Evolutionary conservation across 2,113 vertebrate species (phyloP), one percentile per base, ranked within the genome.

Genomic region (Eira barbara): DNA sequence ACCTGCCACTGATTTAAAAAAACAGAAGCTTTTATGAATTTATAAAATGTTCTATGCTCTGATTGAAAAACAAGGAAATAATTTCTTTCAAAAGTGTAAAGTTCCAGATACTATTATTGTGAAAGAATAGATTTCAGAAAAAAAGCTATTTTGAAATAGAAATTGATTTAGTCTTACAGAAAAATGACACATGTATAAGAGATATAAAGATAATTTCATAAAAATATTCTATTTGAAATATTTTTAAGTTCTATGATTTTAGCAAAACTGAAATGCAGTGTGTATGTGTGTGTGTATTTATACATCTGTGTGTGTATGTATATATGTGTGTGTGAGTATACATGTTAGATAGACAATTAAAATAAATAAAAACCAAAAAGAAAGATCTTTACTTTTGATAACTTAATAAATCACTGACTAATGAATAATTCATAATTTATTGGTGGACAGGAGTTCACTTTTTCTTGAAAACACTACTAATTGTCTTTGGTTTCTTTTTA

Each of bases 111-210:
- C 10, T 74, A 55, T 74, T 84, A 81, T 61, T 91, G 6, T 87
- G 25, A 94, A 95, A 90, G 10, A 88, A 87, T 78, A 57, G 36
- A 63, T 82, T 97, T 61, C 39, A 80, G 34, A 78, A 96, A 81
- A 7, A 91, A 78, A 23, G n/a, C 1, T 86, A 8, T 36, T 85
- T 93, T 94, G 65, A 94, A 85, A 29, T 49, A 87, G 3, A 85
- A 36, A 88, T 18, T 65, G 6, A 36, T 59, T 79, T 27, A 23
- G 29, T 94, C 10, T 17, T 80, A 18, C 3, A 91, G 61, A 94
- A 95, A 94, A 61, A 67, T 79, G 8, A 76, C 9, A 91, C 1
- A 39, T 23, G 11, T 18, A 61, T 73, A 59, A 71, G 6, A 42
- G 39, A 59, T 1, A 15, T 61, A 52, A 92, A 96, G 36, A 65